Conservation (phyloP, 2,797 vertebrate genomes). For the Capromys pilorides region DNA sequence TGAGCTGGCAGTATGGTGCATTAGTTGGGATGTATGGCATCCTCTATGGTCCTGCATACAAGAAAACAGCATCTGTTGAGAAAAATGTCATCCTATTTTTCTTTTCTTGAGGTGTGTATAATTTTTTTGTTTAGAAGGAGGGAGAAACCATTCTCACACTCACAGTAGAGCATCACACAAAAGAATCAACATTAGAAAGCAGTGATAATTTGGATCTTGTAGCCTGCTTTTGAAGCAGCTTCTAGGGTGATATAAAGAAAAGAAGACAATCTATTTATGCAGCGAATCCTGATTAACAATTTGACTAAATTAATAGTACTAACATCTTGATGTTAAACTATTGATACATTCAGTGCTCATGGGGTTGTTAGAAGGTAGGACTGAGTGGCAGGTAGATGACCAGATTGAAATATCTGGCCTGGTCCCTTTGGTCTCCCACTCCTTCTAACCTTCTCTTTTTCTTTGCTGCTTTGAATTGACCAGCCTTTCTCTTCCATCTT, state of each 20-base stretch:
- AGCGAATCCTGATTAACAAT: not conserved
- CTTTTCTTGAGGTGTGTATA: not conserved
- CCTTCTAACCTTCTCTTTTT: not conserved
- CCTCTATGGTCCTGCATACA: not conserved
- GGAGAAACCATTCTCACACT: not conserved
- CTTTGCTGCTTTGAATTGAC: not conserved
- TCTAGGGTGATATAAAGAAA: not conserved
- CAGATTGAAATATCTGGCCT: not conserved
- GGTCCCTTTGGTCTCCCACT: not conserved
- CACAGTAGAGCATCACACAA: too few relatives aligned
- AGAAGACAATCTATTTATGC: not conserved
- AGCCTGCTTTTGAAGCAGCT: not conserved
- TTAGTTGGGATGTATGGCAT: not conserved
- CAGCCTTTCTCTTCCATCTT: not conserved
- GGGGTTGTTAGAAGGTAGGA: not conserved
- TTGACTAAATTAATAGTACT: not conserved
- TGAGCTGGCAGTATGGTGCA: not conserved
- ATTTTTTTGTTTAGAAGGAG: not conserved
- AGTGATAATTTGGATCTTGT: not conserved
- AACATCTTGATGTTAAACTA: not conserved
- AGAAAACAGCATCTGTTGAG: not conserved
- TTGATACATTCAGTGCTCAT: not conserved
- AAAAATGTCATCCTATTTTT: not conserved
- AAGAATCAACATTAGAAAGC: not conserved
- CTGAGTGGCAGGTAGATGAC: not conserved